These are phyloP conservation scores for Echinarachnius parma DNA, from an alignment of 53 echinoderm and acorn worm genomes.

Conservation along the genomic window DNA sequence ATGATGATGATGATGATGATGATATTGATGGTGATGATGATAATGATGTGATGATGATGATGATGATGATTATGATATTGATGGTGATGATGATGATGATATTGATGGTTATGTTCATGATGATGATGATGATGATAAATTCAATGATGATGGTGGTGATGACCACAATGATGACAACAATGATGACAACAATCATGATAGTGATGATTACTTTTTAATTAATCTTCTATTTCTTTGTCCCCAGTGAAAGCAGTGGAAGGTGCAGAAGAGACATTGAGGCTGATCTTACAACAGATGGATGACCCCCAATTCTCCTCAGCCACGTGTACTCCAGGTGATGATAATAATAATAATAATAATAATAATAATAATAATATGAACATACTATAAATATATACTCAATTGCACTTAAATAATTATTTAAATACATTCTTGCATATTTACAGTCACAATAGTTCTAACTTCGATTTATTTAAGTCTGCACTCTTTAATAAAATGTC, in stretches of 20 bases:
- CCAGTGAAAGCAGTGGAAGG: constrained; percentile 69
- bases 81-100: too few relatives aligned
- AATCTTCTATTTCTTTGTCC: neutral
- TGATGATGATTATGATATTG: neutral
- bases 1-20: constrained; percentile 18
- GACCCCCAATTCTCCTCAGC: constrained; percentile 80
- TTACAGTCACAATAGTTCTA: too few relatives aligned
- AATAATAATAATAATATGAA: too few relatives aligned
- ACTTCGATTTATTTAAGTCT: too few relatives aligned
- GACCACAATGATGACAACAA: too few relatives aligned
- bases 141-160: too few relatives aligned
- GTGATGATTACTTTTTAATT: neutral
- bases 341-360: neutral
- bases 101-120: neutral
- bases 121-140: constrained; percentile 3
- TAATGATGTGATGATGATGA: constrained; percentile 4
- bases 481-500: too few relatives aligned
- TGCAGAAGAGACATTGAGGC: constrained; percentile 69
- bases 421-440: too few relatives aligned
- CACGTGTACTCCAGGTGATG: constrained; percentile 89
- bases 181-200: neutral
- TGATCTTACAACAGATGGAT: constrained; percentile 67
- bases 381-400: too few relatives aligned
- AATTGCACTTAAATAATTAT: too few relatives aligned
- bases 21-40: constrained; percentile 22